Base-by-base conservation (phyloP, 2,888 invertebrate genomes). In the Himalopsyche japonica region DNA sequence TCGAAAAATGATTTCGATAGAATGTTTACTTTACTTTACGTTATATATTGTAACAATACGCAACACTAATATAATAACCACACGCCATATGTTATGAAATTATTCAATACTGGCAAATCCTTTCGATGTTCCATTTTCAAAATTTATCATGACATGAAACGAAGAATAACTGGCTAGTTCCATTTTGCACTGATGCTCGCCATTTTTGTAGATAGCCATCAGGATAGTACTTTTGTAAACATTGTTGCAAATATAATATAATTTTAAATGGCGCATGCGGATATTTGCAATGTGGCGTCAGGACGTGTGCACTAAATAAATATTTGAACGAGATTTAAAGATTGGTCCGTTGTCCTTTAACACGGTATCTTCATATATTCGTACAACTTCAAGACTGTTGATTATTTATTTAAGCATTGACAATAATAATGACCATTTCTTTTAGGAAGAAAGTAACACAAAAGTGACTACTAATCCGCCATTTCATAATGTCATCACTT, bases 231-330 rank as follows among this genome's bases (percentile, higher is more conserved):
- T 77, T 20, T 57, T 81, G 70, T 24, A 32, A 70, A 81, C 70
- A 81, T 70, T 81, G 49, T 70, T 7, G 20, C 43, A 80, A 27
- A 49, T 32, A 76, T 34, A 77, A 77, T 77, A 77, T 32, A n/a
- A 30, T 18, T 49, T 43, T 15, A 43, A 43, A 43, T 43, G 15
- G 1, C 43, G 43, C 15, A 15, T 64, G 81, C 70, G 82, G 80
- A 77, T 85, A 47, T 80, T 82, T 57, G 78, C 79, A 27, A 37
- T 57, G 49, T 77, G 84, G 84, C 84, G 79, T 84, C 82, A 43
- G 80, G 81, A 34, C 47, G 82, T 82, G 86, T 82, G 86, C 84
- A 37, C 84, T 84, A 49, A 82, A 79, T 49, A 84, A 84, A 86
- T 81, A 86, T 57, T 79, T 57, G 20, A 57, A 57, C 57, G 24